Base-by-base conservation (phyloP, 2,113 vertebrate species). In the Lasiurus cinereus region DNA sequence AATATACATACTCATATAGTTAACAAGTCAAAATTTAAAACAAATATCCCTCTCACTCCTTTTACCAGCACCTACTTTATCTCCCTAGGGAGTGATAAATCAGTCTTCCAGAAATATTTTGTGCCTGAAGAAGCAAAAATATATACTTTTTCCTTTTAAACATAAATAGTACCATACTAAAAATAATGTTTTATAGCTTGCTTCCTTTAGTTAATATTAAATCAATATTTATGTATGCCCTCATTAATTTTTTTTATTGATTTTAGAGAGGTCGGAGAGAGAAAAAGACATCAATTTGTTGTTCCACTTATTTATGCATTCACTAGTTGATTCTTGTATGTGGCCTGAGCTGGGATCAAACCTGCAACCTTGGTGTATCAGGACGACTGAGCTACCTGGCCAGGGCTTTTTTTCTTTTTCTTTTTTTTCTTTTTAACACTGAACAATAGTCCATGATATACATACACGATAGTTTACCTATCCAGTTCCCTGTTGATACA, bases 21-120 rank as follows among this genome's bases (percentile, higher is more conserved):
- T 88, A 10, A 88, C 84, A 77, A 87, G 64, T 77, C 76, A 87
- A 88, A 93, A 79, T 80, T 62, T 67, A 33, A 18, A 73, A 79
- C 90, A 83, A 91, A 39, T 78, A 67, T 50, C 7, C 54, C 16
- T 90, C 66, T 27, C 1, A 82, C 52, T n/a, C 74, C 33, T 89
- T 92, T 92, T 77, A 24, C 24, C 50, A 89, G 72, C 48, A 91
- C 50, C 59, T 79, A n/a, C 18, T 29, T 89, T 43, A 48, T 85
- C 24, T 84, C 54, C 36, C 16, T 64, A 87, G 48, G 74, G 46
- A 36, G 43, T 94, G 43, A 52, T 83, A 66, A 67, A 62, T 77
- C 59, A 83, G 9, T 74, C 46, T 64, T 88, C 56, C 50, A 88
- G 59, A 96, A 95, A 91, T 83, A 59, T 88, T 74, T 83, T 94